phyloP scores from a whole-genome alignment of 2,888 invertebrate species.

The Pandemis cinnamomeana region DNA sequence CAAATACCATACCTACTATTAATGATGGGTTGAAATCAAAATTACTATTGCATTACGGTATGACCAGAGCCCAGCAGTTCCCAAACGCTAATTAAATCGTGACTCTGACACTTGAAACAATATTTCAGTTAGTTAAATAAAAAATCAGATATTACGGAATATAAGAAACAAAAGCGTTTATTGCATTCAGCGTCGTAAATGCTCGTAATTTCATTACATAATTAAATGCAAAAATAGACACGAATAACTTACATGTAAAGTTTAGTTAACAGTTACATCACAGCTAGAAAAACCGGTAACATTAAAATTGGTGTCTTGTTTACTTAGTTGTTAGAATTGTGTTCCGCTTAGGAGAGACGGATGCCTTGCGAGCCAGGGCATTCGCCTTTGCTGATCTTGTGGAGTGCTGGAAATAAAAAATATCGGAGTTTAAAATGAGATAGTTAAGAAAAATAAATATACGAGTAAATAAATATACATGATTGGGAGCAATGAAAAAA shows the following conservation, averaged over 20 bases:
- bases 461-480: too few relatives aligned
- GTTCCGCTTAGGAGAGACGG: slow-evolving; percentile 81
- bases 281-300: not conserved
- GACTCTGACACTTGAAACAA: too few relatives aligned
- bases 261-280: not conserved
- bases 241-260: not conserved
- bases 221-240: slow-evolving; percentile 12
- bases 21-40: too few relatives aligned
- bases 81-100: too few relatives aligned
- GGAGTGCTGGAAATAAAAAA: slow-evolving; percentile 80
- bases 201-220: slow-evolving; percentile 9
- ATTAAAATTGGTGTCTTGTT: not conserved
- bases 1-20: too few relatives aligned
- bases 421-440: too few relatives aligned
- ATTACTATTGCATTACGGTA: too few relatives aligned
- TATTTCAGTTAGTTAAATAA: not conserved
- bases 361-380: slow-evolving; percentile 86
- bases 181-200: slow-evolving; percentile 13
- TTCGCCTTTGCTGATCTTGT: slow-evolving; percentile 85
- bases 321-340: not conserved
- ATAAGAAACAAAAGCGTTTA: slow-evolving; percentile 29
- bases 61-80: too few relatives aligned
- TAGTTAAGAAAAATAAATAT: too few relatives aligned
- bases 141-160: not conserved
- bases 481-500: too few relatives aligned